Conservation (phyloP, 2,113 vertebrate genomes). For the Beaufortia kweichowensis region DNA sequence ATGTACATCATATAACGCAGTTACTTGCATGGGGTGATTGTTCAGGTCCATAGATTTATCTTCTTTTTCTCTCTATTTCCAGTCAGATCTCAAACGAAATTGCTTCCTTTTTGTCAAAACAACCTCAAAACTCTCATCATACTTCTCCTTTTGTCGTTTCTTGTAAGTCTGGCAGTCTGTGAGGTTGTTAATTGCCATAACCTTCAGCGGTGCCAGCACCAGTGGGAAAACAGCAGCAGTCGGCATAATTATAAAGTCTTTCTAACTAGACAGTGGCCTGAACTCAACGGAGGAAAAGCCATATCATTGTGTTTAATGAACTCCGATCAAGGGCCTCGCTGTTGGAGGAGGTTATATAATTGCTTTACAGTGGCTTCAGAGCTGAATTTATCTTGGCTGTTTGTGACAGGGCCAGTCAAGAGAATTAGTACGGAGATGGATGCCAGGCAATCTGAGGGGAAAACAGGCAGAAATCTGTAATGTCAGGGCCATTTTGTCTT, state of each 20-base stretch:
- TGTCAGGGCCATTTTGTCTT: slow-evolving; percentile 9
- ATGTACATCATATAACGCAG: not conserved
- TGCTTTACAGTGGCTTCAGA: slow-evolving; percentile 35
- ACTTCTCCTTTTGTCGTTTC: not conserved
- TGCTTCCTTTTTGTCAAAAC: not conserved
- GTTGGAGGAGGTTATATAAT: slow-evolving; percentile 25
- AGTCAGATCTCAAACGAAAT: not conserved
- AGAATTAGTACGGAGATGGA: slow-evolving; percentile 31
- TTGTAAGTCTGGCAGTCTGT: not conserved
- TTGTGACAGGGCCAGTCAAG: slow-evolving; percentile 33
- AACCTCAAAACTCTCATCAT: not conserved
- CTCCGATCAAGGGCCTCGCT: slow-evolving; percentile 16
- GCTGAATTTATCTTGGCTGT: slow-evolving; percentile 9
- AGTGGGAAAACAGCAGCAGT: slow-evolving; percentile 19
- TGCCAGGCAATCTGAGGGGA: too few relatives aligned
- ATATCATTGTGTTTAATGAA: slow-evolving; percentile 44
- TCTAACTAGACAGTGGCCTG: slow-evolving; percentile 26
- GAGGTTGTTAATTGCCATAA: slow-evolving; percentile 19
- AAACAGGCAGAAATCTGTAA: not conserved
- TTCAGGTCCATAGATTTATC: not conserved
- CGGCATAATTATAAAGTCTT: slow-evolving; percentile 38
- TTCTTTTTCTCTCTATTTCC: too few relatives aligned
- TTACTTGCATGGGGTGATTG: not conserved
- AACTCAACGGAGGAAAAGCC: not conserved
- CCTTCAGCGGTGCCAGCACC: slow-evolving; percentile 17